Evolutionary conservation across 2,113 vertebrate species (phyloP).

Genomic region (Grantiella picta): DNA sequence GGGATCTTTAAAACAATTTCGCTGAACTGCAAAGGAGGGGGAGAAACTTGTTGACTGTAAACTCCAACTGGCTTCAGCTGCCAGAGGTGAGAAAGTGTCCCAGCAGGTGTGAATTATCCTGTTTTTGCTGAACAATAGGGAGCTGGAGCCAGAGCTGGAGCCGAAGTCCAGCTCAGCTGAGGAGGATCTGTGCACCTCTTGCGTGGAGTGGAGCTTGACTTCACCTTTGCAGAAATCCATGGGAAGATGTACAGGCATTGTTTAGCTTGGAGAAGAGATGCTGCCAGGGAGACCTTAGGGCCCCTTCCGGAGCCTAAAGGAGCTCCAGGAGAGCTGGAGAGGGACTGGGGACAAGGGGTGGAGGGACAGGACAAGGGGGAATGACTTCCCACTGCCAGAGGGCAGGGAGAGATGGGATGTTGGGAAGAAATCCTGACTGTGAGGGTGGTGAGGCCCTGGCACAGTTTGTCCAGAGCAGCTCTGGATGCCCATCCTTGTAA

Average conservation of each 20-base stretch:
- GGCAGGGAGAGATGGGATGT: rapidly evolving
- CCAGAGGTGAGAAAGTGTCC: neutral
- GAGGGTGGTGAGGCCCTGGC: neutral
- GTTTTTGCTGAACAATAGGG: neutral
- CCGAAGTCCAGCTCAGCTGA: rapidly evolving
- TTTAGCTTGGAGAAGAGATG: neutral
- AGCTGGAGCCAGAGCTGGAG: rapidly evolving
- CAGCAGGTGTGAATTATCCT: neutral
- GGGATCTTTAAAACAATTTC: neutral
- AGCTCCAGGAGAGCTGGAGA: neutral
- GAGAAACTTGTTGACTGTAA: neutral
- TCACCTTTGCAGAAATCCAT: neutral
- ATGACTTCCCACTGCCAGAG: neutral
- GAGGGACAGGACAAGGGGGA: neutral
- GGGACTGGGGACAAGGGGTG: neutral
- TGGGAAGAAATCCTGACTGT: rapidly evolving
- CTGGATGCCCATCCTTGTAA: neutral
- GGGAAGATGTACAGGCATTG: neutral
- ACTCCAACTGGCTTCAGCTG: neutral
- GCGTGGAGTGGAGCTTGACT: neutral
- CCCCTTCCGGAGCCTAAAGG: neutral
- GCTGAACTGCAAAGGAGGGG: neutral
- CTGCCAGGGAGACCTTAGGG: rapidly evolving
- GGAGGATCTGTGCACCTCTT: neutral
- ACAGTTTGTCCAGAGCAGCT: neutral